phyloP scores from a whole-genome alignment of 2,113 vertebrate genomes.

The Gymnarchus niloticus region DNA sequence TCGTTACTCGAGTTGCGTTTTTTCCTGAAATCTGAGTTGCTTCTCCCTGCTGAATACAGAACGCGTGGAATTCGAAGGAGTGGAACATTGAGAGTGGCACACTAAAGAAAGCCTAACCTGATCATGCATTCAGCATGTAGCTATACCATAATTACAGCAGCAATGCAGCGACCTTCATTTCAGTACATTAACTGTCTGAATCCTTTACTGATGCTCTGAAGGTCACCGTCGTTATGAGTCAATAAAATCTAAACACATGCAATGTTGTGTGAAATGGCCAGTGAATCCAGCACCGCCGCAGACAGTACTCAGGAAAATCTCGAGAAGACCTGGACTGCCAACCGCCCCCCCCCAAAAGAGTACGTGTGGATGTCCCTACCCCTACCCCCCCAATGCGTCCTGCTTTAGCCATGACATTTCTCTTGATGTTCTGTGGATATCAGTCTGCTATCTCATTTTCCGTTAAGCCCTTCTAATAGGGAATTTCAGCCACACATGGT shows the following conservation, averaged over 20 bases:
- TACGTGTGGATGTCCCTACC: background rate
- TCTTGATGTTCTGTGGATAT: background rate
- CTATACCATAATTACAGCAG: background rate
- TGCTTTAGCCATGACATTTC: background rate
- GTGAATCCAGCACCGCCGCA: background rate
- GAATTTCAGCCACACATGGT: slow-evolving; percentile 22
- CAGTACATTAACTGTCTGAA: slow-evolving; percentile 8
- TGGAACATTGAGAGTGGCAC: background rate
- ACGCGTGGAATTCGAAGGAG: background rate
- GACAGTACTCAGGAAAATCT: background rate
- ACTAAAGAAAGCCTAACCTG: background rate
- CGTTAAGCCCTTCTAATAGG: slow-evolving; percentile 5
- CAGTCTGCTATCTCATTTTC: slow-evolving; percentile 10
- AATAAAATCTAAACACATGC: slow-evolving; percentile 3
- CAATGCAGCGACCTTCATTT: background rate
- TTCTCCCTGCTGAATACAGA: background rate
- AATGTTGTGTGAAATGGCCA: slow-evolving; percentile 18
- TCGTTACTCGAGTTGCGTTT: background rate
- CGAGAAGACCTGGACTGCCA: no score
- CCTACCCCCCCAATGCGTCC: background rate
- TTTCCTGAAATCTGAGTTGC: background rate
- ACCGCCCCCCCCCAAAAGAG: background rate
- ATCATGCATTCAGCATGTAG: background rate
- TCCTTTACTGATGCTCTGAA: background rate
- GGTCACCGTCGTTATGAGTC: background rate